Conservation (phyloP, 2,888 invertebrate genomes). For the Melikaiella ostensackeni region DNA sequence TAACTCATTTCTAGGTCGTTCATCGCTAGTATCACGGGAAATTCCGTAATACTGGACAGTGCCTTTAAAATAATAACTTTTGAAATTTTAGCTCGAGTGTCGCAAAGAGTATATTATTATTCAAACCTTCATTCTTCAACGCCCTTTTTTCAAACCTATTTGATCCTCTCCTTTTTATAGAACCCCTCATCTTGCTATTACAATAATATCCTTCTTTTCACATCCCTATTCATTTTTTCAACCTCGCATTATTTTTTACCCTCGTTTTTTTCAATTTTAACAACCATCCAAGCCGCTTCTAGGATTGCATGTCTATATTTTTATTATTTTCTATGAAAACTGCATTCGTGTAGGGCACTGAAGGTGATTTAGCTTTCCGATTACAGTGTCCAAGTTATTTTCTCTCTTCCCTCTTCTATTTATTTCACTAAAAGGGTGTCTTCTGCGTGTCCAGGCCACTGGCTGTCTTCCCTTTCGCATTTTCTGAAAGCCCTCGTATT, state of each 20-base stretch:
- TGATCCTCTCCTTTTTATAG: not conserved
- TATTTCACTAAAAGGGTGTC: not conserved
- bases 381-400: slow-evolving; percentile 6
- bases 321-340: not conserved
- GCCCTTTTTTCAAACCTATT: too few relatives aligned
- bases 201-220: not conserved
- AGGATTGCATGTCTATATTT: not conserved
- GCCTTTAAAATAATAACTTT: too few relatives aligned
- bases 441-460: not conserved
- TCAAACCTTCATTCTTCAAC: too few relatives aligned
- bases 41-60: too few relatives aligned
- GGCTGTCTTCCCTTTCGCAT: not conserved
- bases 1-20: too few relatives aligned
- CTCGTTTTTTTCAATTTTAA: not conserved
- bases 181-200: not conserved
- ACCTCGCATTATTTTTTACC: not conserved
- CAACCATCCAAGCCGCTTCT: not conserved
- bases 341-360: not conserved
- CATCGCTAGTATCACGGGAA: too few relatives aligned
- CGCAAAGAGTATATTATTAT: too few relatives aligned
- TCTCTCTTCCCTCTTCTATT: not conserved
- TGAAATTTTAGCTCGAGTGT: too few relatives aligned
- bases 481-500: slow-evolving; percentile 7
- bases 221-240: not conserved
- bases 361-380: not conserved